Conservation (phyloP, 2,113 vertebrate species). For the Thinocorus orbignyianus region DNA sequence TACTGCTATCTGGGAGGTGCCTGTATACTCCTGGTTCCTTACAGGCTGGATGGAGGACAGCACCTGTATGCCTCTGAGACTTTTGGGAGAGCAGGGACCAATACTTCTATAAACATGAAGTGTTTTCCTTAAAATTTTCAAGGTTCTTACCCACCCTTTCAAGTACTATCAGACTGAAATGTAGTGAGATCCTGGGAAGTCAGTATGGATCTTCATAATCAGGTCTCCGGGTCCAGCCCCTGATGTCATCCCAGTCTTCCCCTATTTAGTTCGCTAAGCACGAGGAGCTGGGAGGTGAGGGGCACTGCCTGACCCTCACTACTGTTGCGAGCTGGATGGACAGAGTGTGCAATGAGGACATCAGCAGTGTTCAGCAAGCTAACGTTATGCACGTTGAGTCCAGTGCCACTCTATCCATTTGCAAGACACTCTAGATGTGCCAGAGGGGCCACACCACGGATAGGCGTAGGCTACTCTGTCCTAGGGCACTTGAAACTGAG, state of each 20-base stretch:
- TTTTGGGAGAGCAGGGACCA: not conserved
- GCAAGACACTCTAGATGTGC: not conserved
- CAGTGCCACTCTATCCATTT: not conserved
- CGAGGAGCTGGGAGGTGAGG: not conserved
- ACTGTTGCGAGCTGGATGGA: no score
- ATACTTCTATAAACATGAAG: not conserved
- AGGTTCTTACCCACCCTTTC: not conserved
- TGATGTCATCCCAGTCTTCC: not conserved
- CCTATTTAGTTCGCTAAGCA: accelerated
- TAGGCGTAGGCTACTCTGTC: not conserved
- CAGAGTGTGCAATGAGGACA: not conserved
- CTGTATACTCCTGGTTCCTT: not conserved
- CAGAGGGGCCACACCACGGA: not conserved
- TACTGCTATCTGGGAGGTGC: not conserved
- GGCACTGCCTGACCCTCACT: not conserved
- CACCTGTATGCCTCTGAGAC: not conserved
- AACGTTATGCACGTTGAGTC: accelerated
- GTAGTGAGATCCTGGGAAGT: not conserved
- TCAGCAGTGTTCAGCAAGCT: not conserved
- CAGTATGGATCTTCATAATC: not conserved
- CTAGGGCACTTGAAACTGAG: not conserved
- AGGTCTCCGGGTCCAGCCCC: not conserved
- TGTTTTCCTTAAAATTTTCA: not conserved
- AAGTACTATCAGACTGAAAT: not conserved
- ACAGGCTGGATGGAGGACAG: not conserved